Percentiles rank a stretch among this genome's conserved stretches.
These are phyloP conservation scores for Meganola albula DNA, from an alignment of 2,888 invertebrate species.

Conservation along the genomic window DNA sequence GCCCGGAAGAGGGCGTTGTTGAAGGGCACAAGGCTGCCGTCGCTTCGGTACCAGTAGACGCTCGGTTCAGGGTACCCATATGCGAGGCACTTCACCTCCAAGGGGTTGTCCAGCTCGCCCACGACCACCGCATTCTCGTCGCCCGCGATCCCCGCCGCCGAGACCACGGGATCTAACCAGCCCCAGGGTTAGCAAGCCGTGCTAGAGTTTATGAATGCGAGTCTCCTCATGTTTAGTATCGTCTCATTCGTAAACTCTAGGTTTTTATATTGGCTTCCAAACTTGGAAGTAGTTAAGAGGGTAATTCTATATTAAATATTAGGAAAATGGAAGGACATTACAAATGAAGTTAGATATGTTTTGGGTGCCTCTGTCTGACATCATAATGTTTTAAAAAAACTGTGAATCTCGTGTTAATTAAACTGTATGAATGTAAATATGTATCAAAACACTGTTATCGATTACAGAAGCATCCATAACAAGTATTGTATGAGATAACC, in stretches of 20 bases:
- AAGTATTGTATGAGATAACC: constrained; percentile 29
- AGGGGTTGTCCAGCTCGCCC: constrained; percentile 83
- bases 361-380: constrained; percentile 31
- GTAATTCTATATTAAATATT: too few relatives aligned
- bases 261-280: constrained; percentile 44
- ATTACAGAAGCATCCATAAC: constrained; percentile 34
- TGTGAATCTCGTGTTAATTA: too few relatives aligned
- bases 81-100: constrained; percentile 86
- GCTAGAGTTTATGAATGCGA: constrained; percentile 37
- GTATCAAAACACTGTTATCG: neutral
- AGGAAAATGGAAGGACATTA: constrained; percentile 36
- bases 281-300: constrained; percentile 36
- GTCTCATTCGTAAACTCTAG: constrained; percentile 45
- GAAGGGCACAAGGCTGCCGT: constrained; percentile 84
- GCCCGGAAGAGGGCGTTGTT: constrained; percentile 83
- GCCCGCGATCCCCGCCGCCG: constrained; percentile 82
- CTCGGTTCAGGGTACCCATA: constrained; percentile 88
- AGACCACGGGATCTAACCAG: constrained; percentile 76
- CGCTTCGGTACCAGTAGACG: constrained; percentile 91
- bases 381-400: neutral
- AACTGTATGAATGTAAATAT: neutral
- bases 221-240: constrained; percentile 15
- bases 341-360: constrained; percentile 37
- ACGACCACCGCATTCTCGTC: constrained; percentile 80
- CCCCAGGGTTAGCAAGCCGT: constrained; percentile 36